Base-by-base conservation (phyloP, 2,888 invertebrate genomes). In the Artemia sinica region DNA sequence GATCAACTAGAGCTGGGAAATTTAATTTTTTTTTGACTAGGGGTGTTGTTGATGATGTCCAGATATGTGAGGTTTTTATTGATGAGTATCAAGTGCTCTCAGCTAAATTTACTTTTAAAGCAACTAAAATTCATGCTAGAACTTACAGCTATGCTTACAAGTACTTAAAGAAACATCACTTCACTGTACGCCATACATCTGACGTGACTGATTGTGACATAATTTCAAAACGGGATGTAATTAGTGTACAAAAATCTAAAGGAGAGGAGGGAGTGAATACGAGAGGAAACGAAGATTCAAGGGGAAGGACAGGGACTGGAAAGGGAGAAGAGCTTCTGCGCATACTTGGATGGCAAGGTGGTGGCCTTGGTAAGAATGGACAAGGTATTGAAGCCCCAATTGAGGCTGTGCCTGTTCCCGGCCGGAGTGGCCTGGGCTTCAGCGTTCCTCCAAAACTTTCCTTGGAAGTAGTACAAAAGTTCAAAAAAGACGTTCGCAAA, bases 291-390 rank as follows among this genome's bases (percentile, higher is more conserved):
- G 4, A 28, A 28, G 28, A 28, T 28, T 28, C 28, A 28, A 28
- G 28, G 4, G 2, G 4, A 28, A 28, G 28, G 28, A 28, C 28
- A 28, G 28, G 28, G 4, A 28, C 28, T 28, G 28, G 28, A 28
- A 18, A 14, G n/a, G 58, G 58, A 14, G 58, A n/a, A 58, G 18
- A 58, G 18, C 58, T 58, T 9, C 58, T 58, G 8, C 58, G 18
- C 8, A 58, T 58, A 10, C 58, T 58, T 9, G 58, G 58, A n/a
- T 58, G 58, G 58, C n/a, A 58, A 58, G 58, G 58, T 58, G 58
- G 58, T 9, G 58, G 58, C 8, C 58, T 58, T 58, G 58, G 58
- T 8, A 58, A 58, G 10, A 58, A 58, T 18, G 58, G 18, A 18
- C 58, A 58, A 18, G 58, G 58, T 14, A 58, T 58, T 8, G 8